Conservation (phyloP, 2,888 invertebrate species). For the Anthophora plumipes region DNA sequence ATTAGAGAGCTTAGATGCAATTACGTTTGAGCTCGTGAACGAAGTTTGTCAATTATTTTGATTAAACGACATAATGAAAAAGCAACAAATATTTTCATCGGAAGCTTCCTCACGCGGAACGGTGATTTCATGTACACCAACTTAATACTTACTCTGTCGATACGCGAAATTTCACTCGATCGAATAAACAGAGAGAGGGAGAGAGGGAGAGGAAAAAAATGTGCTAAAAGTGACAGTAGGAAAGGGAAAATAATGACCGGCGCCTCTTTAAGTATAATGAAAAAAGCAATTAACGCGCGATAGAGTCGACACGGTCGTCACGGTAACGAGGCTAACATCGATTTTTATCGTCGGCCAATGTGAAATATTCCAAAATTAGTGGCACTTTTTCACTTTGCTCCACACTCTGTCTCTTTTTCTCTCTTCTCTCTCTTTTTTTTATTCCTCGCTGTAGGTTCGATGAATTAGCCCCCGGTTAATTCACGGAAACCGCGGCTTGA, state of each 20-base stretch:
- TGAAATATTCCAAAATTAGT: constrained; percentile 55
- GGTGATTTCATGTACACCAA: too few species aligned
- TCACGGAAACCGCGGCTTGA: constrained; percentile 56
- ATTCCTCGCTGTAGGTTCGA: neutral
- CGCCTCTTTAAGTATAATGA: constrained; percentile 54
- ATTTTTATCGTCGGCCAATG: constrained; percentile 46
- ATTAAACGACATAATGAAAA: too few species aligned
- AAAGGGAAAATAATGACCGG: constrained; percentile 49
- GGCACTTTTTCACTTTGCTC: constrained; percentile 12
- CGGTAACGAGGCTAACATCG: constrained; percentile 49
- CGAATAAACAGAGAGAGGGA: neutral
- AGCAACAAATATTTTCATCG: too few species aligned
- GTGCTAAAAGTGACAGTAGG: constrained; percentile 10
- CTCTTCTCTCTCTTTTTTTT: neutral
- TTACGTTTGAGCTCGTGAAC: too few species aligned
- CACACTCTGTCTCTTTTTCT: neutral
- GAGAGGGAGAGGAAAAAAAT: neutral
- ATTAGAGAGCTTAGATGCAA: too few species aligned
- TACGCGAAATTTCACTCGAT: too few species aligned
- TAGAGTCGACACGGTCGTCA: constrained; percentile 24
- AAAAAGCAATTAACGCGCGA: constrained; percentile 55
- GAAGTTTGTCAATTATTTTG: too few species aligned
- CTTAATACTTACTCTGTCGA: too few species aligned
- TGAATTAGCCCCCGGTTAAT: constrained; percentile 45
- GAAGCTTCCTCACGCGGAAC: too few species aligned